phyloP scores from a whole-genome alignment of 2,888 invertebrate species.

The Eilema sororculum region DNA sequence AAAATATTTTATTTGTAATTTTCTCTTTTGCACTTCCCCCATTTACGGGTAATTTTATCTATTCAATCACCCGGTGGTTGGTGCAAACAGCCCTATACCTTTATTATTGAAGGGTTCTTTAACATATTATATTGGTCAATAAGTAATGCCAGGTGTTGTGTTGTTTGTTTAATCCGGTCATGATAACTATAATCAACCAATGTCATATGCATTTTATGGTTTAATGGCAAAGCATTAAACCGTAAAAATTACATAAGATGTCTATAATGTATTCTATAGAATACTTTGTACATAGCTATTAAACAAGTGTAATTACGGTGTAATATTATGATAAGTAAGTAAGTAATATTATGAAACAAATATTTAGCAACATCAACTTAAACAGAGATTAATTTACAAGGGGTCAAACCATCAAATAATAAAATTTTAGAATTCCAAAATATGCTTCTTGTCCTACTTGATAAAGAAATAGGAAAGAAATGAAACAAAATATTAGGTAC shows the following conservation, averaged over 20 bases:
- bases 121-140: constrained; percentile 17
- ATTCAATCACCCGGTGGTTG: constrained; percentile 40
- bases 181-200: constrained; percentile 26
- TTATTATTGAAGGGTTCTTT: constrained; percentile 32
- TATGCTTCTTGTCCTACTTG: no score
- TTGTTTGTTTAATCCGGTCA: constrained; percentile 21
- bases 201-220: neutral
- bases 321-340: neutral
- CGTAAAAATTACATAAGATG: constrained; percentile 31
- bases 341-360: no score
- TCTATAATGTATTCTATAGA: constrained; percentile 9
- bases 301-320: constrained; percentile 7
- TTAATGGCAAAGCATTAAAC: constrained; percentile 10
- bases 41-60: constrained; percentile 42
- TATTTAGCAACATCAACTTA: no score
- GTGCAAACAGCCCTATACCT: constrained; percentile 26
- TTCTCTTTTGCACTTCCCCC: constrained; percentile 26
- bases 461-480: no score
- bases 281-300: constrained; percentile 12
- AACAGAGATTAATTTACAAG: no score
- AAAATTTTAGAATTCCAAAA: no score
- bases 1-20: constrained; percentile 36
- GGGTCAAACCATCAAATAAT: no score
- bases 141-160: constrained; percentile 43
- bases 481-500: no score